phyloP scores from a whole-genome alignment of 2,113 vertebrate genomes.

The Paracanthobrama guichenoti region DNA sequence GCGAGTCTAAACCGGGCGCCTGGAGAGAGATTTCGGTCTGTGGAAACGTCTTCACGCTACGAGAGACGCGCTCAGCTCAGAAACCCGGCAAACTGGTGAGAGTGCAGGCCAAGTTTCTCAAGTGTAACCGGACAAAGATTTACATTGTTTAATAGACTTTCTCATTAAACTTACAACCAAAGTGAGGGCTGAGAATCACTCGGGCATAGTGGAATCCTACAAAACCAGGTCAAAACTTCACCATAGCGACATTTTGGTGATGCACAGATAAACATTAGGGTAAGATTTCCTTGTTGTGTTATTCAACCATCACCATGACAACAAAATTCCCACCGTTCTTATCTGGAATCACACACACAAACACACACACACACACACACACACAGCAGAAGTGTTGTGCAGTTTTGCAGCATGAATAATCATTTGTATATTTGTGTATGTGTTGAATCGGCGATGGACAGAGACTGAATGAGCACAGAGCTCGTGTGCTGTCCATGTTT shows the following conservation, averaged over 20 bases:
- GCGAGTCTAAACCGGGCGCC: slow-evolving; percentile 85
- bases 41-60: slow-evolving; percentile 88
- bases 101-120: background rate
- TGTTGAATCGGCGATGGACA: background rate
- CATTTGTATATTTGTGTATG: background rate
- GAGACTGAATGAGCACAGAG: background rate
- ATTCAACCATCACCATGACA: slow-evolving; percentile 1
- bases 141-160: background rate
- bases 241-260: background rate
- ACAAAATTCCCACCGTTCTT: background rate
- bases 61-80: slow-evolving; percentile 89
- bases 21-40: slow-evolving; percentile 97
- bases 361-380: slow-evolving; percentile 1
- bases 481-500: background rate
- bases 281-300: slow-evolving; percentile 11
- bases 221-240: background rate
- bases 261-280: background rate
- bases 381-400: background rate
- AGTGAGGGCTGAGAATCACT: background rate
- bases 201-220: background rate
- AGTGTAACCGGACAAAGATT: no score
- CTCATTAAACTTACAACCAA: background rate
- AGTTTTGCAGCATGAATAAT: background rate
- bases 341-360: background rate
- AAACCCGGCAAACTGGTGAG: slow-evolving; percentile 90